Evolutionary conservation across 1,140 invertebrate species (phyloP).

Genomic region (Bombus fervidus): DNA sequence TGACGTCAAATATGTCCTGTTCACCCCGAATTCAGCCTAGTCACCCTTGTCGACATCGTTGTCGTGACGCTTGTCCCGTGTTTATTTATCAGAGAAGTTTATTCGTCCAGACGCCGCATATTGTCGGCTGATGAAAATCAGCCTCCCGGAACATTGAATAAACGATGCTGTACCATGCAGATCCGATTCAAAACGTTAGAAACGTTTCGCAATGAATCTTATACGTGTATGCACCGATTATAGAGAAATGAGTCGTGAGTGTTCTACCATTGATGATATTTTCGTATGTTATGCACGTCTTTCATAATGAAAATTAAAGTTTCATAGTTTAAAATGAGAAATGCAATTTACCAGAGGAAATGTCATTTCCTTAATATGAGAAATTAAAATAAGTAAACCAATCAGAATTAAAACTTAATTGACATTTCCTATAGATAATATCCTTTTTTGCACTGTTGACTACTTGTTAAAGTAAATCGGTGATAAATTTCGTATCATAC

Average conservation of each 20-base stretch:
- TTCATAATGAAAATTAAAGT: no score
- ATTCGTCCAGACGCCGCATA: background rate
- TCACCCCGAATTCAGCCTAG: background rate
- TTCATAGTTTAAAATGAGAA: no score
- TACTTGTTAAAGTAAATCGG: no score
- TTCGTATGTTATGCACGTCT: no score
- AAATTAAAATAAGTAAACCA: no score
- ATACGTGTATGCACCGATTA: no score
- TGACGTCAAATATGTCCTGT: conserved; percentile 35
- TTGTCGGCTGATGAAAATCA: background rate
- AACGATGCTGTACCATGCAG: background rate
- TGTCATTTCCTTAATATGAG: no score
- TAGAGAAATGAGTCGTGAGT: background rate
- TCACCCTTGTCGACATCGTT: background rate
- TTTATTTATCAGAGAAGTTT: conserved; percentile 32
- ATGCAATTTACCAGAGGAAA: no score
- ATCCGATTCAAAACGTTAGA: background rate
- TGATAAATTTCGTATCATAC: no score
- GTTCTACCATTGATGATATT: background rate
- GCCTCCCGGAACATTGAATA: background rate
- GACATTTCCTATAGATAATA: no score
- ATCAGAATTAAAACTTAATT: no score
- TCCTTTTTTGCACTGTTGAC: no score
- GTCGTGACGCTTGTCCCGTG: background rate
- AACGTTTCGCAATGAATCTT: background rate